phyloP scores from a whole-genome alignment of 2,113 vertebrate species.

The Ranitomeya variabilis region DNA sequence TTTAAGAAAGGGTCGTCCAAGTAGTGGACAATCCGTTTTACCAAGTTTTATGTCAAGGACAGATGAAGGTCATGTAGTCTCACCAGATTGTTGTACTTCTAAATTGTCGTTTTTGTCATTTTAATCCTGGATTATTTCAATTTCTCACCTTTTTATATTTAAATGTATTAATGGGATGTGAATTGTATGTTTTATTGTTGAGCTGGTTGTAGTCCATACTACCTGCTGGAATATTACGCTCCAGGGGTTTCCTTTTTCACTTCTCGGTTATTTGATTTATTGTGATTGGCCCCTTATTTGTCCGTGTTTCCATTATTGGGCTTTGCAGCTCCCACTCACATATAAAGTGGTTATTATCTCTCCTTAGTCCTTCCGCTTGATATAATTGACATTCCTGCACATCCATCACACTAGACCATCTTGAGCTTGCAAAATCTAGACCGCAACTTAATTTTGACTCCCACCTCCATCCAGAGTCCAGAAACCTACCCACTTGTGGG shows the following conservation, averaged over 20 bases:
- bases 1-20: too few relatives aligned
- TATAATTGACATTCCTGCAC: background rate
- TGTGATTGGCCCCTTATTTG: background rate
- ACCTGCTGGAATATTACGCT: constrained; percentile 1
- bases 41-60: background rate
- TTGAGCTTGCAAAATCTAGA: constrained; percentile 26
- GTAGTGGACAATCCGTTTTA: too few relatives aligned
- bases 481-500: constrained; percentile 68
- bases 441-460: constrained; percentile 57
- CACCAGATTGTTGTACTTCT: background rate
- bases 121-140: background rate
- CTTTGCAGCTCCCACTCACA: background rate
- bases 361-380: background rate
- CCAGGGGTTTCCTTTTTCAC: background rate
- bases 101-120: background rate
- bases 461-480: constrained; percentile 36
- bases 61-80: background rate
- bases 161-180: background rate
- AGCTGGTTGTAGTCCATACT: background rate
- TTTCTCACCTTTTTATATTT: background rate
- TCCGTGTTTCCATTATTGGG: background rate
- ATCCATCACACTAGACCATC: constrained; percentile 45
- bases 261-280: background rate
- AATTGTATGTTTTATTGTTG: background rate
- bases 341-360: constrained; percentile 4